Evolutionary conservation across 2,888 invertebrate species (phyloP).

Genomic region (Tetragonisca angustula): DNA sequence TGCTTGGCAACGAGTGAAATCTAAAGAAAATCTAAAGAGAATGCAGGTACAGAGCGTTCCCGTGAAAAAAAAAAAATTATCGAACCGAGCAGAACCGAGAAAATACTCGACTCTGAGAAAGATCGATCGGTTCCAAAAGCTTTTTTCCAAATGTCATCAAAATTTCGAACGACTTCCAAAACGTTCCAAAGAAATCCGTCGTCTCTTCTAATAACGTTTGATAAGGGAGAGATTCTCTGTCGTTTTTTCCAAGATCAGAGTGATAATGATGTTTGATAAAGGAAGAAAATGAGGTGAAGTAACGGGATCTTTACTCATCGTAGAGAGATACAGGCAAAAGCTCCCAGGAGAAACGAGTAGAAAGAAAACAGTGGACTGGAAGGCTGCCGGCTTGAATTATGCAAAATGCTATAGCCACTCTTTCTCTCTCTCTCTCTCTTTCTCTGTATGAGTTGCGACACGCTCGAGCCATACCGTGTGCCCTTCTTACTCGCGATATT

Average conservation of each 20-base stretch:
- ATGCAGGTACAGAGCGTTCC: no score
- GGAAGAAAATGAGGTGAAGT: background rate
- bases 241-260: no score
- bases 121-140: no score
- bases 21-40: no score
- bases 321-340: background rate
- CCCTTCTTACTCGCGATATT: background rate
- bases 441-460: background rate
- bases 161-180: no score
- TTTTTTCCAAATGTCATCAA: no score
- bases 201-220: no score
- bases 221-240: background rate
- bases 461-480: background rate
- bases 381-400: slow-evolving; percentile 16
- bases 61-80: no score
- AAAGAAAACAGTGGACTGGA: slow-evolving; percentile 7
- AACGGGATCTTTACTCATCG: background rate
- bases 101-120: no score
- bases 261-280: background rate
- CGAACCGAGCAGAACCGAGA: no score
- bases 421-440: background rate
- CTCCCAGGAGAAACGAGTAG: background rate
- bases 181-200: no score
- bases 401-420: background rate
- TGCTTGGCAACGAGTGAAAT: no score